A percentile compares a stretch with the other conserved stretches of the same genome.
These are phyloP conservation scores for Chrysemys picta DNA, from an alignment of 2,113 vertebrate species.

Conservation along the genomic window DNA sequence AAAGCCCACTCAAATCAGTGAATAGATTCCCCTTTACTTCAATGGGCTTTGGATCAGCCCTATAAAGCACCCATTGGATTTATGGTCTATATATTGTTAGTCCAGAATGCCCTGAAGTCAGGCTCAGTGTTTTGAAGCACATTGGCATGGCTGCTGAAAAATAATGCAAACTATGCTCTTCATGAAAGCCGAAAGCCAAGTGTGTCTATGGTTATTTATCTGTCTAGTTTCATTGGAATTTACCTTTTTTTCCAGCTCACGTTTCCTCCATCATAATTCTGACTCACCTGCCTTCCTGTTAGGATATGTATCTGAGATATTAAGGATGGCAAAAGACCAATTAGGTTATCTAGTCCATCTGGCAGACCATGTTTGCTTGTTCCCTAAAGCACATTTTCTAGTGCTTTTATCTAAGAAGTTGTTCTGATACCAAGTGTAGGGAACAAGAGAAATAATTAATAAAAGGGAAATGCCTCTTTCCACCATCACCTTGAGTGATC, in stretches of 20 bases:
- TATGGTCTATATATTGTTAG: not conserved
- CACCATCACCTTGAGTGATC: too few relatives aligned
- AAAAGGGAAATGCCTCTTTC: not conserved
- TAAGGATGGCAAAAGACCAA: not conserved
- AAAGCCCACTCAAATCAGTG: not conserved
- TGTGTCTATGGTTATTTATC: not conserved
- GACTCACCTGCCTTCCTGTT: not conserved
- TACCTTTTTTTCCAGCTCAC: not conserved
- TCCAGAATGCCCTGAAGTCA: not conserved
- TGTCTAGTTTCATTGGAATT: not conserved
- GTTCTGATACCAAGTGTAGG: not conserved
- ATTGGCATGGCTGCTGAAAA: not conserved
- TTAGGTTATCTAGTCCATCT: not conserved
- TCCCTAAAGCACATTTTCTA: not conserved
- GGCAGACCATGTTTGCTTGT: not conserved
- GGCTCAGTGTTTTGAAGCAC: not conserved
- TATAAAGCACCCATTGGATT: not conserved
- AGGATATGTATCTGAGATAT: not conserved
- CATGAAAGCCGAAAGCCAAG: not conserved
- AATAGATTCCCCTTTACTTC: not conserved
- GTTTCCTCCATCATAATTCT: not conserved
- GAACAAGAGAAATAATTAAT: not conserved
- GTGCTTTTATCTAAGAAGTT: not conserved
- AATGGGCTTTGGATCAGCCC: constrained; percentile 18
- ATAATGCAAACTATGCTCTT: not conserved